Evolutionary conservation across 1,140 invertebrate species (phyloP), one percentile per base, ranked within the genome.

Genomic region (Dreissena rostriformis): DNA sequence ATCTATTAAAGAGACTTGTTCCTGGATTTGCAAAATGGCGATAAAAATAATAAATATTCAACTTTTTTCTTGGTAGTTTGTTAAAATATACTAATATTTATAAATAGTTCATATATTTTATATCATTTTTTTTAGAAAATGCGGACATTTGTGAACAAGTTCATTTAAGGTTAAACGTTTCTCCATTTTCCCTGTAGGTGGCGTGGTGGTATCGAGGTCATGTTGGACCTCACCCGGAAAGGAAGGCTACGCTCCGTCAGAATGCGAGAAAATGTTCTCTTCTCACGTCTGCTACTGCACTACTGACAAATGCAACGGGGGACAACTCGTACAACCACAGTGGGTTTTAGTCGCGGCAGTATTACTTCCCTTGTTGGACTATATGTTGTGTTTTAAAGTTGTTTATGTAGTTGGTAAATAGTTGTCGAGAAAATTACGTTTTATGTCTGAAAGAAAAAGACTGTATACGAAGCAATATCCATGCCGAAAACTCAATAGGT

Each of bases 211-310:
- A 7, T 29, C 77, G 19, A 51, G 77, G 17, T 80, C 77, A 0
- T 80, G 77, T 29, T 80, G 65, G 51, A 70, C 15, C 2, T 53
- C 77, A 7, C 77, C 66, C 6, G 66, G 66, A 0, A n/a, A 51
- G 5, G 67, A 71, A 67, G 75, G 75, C 49, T 77, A 39, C 67
- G 28, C 11, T 24, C 77, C 77, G n/a, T 65, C 70, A 57, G 51
- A 57, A 26, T 80, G 77, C 39, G n/a, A 52, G 10, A 68, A 80
- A 29, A 53, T 80, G 26, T 70, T 55, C 49, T 22, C 49, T 7
- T 53, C 66, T 51, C 15, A n/a, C 24, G n/a, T 67, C 4, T 80
- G 77, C 28, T 80, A 80, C 67, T 80, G 77, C 51, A 57, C n/a
- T 22, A 52, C 26, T 22, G 77, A 80, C 19, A 5, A 12, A 6